These are phyloP conservation scores for Metridium senile DNA, from an alignment of 92 coral and sea anemone species.

Conservation along the genomic window DNA sequence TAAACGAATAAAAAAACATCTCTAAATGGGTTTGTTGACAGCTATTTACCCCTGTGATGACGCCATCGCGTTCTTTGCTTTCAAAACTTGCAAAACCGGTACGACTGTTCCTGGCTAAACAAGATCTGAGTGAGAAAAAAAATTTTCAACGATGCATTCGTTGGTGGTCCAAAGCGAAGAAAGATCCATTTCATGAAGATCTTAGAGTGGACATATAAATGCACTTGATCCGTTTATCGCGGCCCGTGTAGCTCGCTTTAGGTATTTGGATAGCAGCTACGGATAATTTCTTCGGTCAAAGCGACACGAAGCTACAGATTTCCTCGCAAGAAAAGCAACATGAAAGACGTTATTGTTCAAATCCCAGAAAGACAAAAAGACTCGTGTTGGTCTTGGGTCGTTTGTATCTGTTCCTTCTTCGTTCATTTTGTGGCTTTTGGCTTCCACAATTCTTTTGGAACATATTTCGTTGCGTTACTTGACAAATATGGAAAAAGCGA, in stretches of 20 bases:
- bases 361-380: conserved; percentile 43
- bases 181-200: not conserved
- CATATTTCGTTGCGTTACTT: conserved; percentile 76
- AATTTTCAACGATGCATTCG: conserved; percentile 1
- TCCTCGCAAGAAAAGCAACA: conserved; percentile 19
- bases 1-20: not conserved
- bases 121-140: not conserved
- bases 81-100: conserved; percentile 84
- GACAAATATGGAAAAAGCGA: conserved; percentile 76
- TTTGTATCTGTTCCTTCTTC: conserved; percentile 57
- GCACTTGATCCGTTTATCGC: not conserved
- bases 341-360: conserved; percentile 39
- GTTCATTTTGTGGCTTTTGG: conserved; percentile 71
- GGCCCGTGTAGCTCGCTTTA: not conserved
- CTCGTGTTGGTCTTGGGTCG: conserved; percentile 75
- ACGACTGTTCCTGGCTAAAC: conserved; percentile 47
- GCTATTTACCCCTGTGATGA: conserved; percentile 1
- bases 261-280: not conserved
- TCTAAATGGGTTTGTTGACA: not conserved
- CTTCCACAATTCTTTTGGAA: conserved; percentile 70
- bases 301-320: not conserved
- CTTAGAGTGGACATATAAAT: not conserved
- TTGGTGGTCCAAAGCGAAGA: conserved; percentile 23
- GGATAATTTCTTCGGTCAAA: conserved; percentile 11
- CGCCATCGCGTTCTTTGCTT: conserved; percentile 17